Base-by-base conservation (phyloP, 2,113 vertebrate genomes). In the Cheilinus undulatus region DNA sequence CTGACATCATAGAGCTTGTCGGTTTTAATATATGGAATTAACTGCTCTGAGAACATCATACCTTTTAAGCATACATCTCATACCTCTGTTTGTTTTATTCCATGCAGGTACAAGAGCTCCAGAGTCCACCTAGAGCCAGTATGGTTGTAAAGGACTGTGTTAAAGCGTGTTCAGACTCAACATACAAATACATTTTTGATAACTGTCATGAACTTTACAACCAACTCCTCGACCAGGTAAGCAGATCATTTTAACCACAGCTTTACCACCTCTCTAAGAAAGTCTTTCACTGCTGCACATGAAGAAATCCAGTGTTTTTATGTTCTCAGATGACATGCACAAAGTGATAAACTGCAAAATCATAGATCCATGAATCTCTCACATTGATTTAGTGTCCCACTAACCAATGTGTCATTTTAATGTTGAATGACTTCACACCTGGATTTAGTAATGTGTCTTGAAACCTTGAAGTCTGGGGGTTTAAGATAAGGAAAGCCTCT, bases 101-200 rank as follows among this genome's bases (percentile, higher is more conserved):
- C 85, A 26, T 72, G 45, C 77, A 99, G 97, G 98, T 99, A 20
- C 95, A 98, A 69, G 98, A 99, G 85, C 91, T 99, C 24, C 97
- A 97, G 85, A 97, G 93, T 64, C 97, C 97, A 0, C 97, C 98
- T 1, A 94, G 97, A 84, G 97, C 97, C 58, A 97, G 97, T 20
- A 90, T 90, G 69, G 96, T 99, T 42, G 97, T 99, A 76, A 99
- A 97, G 76, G 98, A 99, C 67, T 99, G 98, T 42, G 97, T 99
- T 36, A 94, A 94, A 80, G 98, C 98, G 0, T 99, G 98, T 63
- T 89, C 98, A 80, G 97, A 99, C 81, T 96, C 97, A 9, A 99
- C 97, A 0, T 99, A 99, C 73, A 97, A 94, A 88, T 99, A 99
- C 82, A 98, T 99, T 80, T 99, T 99, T 85, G 97, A 98, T 83